Base-by-base conservation (phyloP, 2,113 vertebrate genomes). In the Hirundichthys speculiger region DNA sequence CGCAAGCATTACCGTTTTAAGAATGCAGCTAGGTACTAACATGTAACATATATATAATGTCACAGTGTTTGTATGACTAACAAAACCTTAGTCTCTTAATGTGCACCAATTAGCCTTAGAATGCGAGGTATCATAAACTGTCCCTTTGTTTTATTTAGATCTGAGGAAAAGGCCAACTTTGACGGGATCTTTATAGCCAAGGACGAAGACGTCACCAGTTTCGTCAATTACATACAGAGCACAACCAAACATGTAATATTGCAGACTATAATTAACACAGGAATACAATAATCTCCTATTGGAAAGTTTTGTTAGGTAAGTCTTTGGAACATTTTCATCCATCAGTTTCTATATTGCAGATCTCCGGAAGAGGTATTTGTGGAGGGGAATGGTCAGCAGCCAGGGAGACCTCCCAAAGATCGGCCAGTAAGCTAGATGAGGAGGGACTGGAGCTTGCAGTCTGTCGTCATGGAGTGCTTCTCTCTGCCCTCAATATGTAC, bases 391-490 rank as follows among this genome's bases (percentile, higher is more conserved):
- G 50, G 50, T 38, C 25, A 38, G 25, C n/a, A 34, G 50, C 50
- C 50, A 53, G n/a, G 5, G 50, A 53, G 27, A 53, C n/a, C 9
- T 53, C 50, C 18, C 27, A 34, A 18, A 53, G 14, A 53, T 34
- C 50, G 9, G 18, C 12, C 50, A 53, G 25, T 16, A 53, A 53
- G 16, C 13, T 27, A 0, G 16, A 58, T 27, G 41, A 45, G 22
- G 41, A 58, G n/a, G 40, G 0, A 58, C 24, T 58, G 22, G 55
- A 45, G 41, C 24, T 58, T 19, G 55, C 12, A 13, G 56, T 45
- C 16, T 58, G 41, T 13, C 21, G 24, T 24, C 0, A 46, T 46
- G 41, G 41, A 13, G 41, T 46, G 6, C n/a, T 46, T 3, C 42
- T 46, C 18, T 3, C 16, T 45, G 55, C 55, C 15, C 34, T 46